Evolutionary conservation across 2,113 vertebrate genomes (phyloP).

Genomic region (Chlamydotis undulata): DNA sequence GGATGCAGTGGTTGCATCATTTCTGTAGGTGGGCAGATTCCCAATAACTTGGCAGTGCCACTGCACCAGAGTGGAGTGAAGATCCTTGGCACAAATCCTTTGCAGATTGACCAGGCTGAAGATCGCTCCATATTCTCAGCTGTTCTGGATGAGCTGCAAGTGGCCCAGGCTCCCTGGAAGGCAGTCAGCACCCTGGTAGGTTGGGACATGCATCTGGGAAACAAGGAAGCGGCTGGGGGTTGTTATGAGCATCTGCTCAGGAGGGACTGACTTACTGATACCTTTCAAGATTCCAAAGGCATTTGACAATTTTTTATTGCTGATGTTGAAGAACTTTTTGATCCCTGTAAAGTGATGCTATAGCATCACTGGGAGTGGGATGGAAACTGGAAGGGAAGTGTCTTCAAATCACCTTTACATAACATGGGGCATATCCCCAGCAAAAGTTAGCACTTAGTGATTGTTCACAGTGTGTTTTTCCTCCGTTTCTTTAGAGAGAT

Average conservation of each 20-base stretch:
- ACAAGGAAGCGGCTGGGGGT: neutral
- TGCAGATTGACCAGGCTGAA: constrained; percentile 89
- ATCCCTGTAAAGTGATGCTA: neutral
- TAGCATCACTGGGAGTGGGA: neutral
- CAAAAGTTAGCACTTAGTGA: neutral
- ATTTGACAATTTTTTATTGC: neutral
- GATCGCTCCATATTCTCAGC: constrained; percentile 90
- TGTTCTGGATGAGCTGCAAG: constrained; percentile 86
- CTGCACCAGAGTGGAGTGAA: constrained; percentile 86
- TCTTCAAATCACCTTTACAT: neutral
- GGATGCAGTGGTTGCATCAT: constrained; percentile 89
- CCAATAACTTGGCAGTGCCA: constrained; percentile 91
- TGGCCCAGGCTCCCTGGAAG: constrained; percentile 92
- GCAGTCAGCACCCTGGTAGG: constrained; percentile 89
- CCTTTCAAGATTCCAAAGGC: neutral
- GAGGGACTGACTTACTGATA: neutral
- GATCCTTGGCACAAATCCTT: constrained; percentile 89
- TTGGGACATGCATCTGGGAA: neutral
- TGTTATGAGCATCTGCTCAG: neutral
- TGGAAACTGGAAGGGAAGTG: neutral
- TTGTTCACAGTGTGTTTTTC: neutral
- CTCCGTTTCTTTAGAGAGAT: constrained; percentile 81
- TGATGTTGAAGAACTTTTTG: neutral
- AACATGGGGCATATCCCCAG: neutral
- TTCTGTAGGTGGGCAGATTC: constrained; percentile 94